Percentiles rank a stretch among this genome's conserved stretches.
phyloP scores from a whole-genome alignment of 2,113 vertebrate genomes.

The Scytalopus superciliaris region DNA sequence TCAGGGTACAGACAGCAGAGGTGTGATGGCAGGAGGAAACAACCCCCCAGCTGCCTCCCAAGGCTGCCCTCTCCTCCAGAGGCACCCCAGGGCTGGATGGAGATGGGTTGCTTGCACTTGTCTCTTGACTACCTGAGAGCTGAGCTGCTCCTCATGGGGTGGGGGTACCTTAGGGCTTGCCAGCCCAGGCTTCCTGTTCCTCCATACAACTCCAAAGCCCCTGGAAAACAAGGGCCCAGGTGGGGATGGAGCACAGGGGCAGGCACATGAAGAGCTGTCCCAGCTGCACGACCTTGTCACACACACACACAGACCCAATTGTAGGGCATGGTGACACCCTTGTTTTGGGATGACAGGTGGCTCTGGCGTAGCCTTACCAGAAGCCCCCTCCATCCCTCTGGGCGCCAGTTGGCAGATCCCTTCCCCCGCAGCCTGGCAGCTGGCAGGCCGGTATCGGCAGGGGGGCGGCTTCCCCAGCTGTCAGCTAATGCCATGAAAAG shows the following conservation, averaged over 20 bases:
- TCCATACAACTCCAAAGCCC: background rate
- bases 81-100: background rate
- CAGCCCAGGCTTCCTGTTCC: background rate
- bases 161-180: background rate
- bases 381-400: background rate
- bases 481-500: background rate
- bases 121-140: background rate
- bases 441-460: background rate
- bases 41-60: background rate
- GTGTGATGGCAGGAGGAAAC: background rate
- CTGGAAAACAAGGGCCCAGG: background rate
- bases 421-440: accelerated
- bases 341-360: slow-evolving; percentile 39
- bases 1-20: accelerated
- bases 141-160: background rate
- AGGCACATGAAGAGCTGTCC: background rate
- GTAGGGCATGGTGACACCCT: background rate
- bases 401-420: slow-evolving; percentile 28
- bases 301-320: background rate
- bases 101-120: background rate
- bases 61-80: background rate
- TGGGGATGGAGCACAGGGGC: background rate
- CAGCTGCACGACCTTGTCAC: background rate
- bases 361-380: background rate
- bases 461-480: background rate